Conservation (phyloP, 2,797 vertebrate species). For the Acomys russatus region DNA sequence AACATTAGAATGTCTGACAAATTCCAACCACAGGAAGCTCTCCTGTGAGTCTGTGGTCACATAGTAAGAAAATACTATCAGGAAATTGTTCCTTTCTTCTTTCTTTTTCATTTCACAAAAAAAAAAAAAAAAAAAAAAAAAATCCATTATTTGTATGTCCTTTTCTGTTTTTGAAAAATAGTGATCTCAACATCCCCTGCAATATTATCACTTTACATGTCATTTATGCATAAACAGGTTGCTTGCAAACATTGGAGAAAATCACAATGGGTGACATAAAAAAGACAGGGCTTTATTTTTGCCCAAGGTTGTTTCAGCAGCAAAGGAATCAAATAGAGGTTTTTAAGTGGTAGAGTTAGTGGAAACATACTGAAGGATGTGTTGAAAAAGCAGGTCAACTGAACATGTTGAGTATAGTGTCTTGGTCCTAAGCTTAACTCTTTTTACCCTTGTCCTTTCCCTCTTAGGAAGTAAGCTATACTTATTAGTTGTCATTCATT, state of each 20-base stretch:
- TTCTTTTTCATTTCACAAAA: not conserved
- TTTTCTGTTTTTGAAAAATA: not conserved
- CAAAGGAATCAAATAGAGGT: not conserved
- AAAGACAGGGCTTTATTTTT: not conserved
- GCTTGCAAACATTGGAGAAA: not conserved
- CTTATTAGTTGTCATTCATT: not conserved
- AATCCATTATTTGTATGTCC: not conserved
- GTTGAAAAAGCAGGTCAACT: not conserved
- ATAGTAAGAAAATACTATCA: not conserved
- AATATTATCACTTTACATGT: not conserved
- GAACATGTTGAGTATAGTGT: not conserved
- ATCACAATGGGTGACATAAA: not conserved
- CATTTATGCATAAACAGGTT: not conserved
- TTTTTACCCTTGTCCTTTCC: not conserved
- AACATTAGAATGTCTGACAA: not conserved
- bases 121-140: too few relatives aligned
- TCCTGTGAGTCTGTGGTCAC: rapidly evolving
- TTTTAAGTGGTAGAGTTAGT: not conserved
- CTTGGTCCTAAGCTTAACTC: not conserved
- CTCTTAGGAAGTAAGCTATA: not conserved
- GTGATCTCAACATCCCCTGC: not conserved
- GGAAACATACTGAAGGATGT: not conserved
- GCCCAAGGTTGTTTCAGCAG: not conserved
- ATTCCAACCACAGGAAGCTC: not conserved
- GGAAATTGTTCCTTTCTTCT: not conserved